Evolutionary conservation across 1,140 invertebrate species (phyloP), one percentile per base, ranked within the genome.

Genomic region (Pseudoatta argentina): DNA sequence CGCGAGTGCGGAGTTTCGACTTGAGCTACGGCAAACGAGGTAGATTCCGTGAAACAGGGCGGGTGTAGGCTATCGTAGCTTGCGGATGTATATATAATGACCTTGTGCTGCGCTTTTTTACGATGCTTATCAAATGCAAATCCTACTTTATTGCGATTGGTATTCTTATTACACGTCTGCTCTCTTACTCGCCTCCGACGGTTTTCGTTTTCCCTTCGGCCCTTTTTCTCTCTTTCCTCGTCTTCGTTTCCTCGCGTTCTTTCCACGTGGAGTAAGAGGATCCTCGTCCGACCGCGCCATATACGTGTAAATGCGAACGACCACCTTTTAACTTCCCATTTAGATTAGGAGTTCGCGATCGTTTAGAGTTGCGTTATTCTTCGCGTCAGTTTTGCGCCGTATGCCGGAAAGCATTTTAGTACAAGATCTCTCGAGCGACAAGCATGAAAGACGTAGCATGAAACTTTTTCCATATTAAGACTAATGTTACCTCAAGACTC

Each of bases 81-180:
- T 53, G 86, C 59, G 86, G 34, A 88, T 81, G 77, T 89, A 78
- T 88, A 88, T 64, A 88, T 92, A 94, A 93, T 86, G 92, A 91
- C 89, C 93, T 93, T 92, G 91, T 89, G 86, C 89, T 86, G 93
- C 87, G 87, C 88, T 93, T 94, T 94, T 95, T 94, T 91, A 91
- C 87, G 90, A 91, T 91, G 89, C 92, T 94, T 94, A 94, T 94
- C 93, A 93, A 93, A 93, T 93, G 94, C 92, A 95, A 95, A 94
- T 93, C 93, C 93, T 94, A 91, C 92, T 95, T 94, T 94, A 95
- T 93, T 93, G 92, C 94, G 90, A 94, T 94, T 94, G 93, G 91
- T 88, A 94, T 95, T 94, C 93, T 94, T 94, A 94, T 94, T 95
- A 94, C 91, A 85, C 39, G 71, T 51, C 71, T 77, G 69, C 69